Evolutionary conservation across 2,113 vertebrate genomes (phyloP).

Genomic region (Zosterops japonicus): DNA sequence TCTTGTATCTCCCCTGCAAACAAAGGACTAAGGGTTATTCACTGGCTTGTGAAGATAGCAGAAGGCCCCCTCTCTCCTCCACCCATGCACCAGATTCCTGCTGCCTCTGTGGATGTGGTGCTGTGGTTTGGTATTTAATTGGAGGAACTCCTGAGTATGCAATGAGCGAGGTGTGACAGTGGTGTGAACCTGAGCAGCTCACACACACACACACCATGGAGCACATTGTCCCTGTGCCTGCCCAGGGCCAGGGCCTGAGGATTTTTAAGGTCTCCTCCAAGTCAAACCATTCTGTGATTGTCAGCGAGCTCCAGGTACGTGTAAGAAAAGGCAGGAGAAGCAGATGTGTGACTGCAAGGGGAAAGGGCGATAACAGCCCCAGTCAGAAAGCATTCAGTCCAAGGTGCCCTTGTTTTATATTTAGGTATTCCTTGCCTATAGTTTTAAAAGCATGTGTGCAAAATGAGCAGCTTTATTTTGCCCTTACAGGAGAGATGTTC

Average conservation of each 20-base stretch:
- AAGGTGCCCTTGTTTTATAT: slow-evolving; percentile 69
- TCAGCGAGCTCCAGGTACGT: background rate
- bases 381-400: background rate
- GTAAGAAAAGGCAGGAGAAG: slow-evolving; percentile 18
- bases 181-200: background rate
- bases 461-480: slow-evolving; percentile 61
- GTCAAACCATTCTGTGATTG: background rate
- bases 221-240: background rate
- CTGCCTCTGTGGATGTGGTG: background rate
- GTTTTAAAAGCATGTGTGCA: slow-evolving; percentile 30
- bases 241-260: background rate
- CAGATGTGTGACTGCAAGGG: background rate
- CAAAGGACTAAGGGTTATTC: background rate
- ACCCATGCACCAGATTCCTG: background rate
- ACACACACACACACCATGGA: fast-evolving
- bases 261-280: background rate
- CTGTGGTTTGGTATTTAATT: background rate
- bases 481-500: slow-evolving; percentile 55
- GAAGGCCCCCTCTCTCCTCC: background rate
- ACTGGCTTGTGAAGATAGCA: background rate
- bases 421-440: slow-evolving; percentile 60
- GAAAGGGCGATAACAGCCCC: background rate
- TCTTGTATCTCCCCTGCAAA: background rate
- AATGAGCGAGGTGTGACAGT: background rate
- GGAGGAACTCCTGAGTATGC: background rate